Percentiles rank a stretch among this genome's conserved stretches.
These are phyloP conservation scores for Plectrocnemia conspersa DNA, from an alignment of 1,140 invertebrate genomes.

Conservation along the genomic window DNA sequence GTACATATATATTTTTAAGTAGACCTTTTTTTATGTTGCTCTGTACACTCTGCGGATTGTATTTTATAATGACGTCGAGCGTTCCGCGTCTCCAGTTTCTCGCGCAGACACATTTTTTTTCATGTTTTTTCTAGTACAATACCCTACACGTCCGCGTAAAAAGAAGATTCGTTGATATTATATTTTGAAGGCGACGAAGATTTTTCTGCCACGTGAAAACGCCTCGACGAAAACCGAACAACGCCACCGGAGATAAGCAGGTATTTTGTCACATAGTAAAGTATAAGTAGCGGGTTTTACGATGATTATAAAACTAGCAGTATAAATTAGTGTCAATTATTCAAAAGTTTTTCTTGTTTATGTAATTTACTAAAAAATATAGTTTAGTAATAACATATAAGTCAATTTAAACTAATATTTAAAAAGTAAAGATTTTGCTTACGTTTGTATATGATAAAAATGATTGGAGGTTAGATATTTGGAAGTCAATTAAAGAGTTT, in stretches of 20 bases:
- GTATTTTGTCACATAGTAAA: no score
- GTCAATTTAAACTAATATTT: no score
- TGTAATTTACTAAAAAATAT: no score
- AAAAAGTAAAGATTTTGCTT: no score
- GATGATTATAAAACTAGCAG: no score
- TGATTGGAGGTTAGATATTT: no score
- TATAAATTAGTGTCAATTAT: no score
- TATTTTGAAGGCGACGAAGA: conserved; percentile 21
- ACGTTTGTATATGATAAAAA: no score
- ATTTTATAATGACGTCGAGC: conserved; percentile 26
- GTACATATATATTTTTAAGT: conserved; percentile 14
- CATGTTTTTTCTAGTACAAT: conserved; percentile 8
- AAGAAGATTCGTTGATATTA: conserved; percentile 25
- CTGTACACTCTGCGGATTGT: conserved; percentile 2
- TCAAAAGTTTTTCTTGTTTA: no score
- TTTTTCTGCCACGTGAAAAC: conserved; percentile 13
- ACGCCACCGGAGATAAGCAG: not conserved
- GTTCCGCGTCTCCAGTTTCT: conserved; percentile 23
- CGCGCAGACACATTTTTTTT: conserved; percentile 16
- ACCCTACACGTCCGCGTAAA: conserved; percentile 19
- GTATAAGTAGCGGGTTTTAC: no score
- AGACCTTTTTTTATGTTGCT: not conserved
- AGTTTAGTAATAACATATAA: no score
- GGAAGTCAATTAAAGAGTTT: no score
- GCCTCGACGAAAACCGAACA: conserved; percentile 4